Evolutionary conservation across 2,113 vertebrate genomes (phyloP).

Genomic region (Gnathonemus echidnorhynchus): DNA sequence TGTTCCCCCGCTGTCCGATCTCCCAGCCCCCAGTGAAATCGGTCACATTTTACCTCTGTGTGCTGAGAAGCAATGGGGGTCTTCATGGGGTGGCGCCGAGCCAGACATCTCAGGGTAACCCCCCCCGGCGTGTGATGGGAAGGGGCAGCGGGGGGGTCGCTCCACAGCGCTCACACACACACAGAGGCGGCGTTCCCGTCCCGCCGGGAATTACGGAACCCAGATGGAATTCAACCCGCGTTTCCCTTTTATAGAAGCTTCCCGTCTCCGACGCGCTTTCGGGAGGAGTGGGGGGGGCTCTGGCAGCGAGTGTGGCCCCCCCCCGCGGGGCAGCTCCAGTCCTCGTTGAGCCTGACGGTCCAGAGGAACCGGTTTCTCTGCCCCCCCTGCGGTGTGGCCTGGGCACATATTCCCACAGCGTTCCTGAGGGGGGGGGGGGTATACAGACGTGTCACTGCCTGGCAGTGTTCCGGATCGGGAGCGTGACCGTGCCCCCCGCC

Average conservation of each 20-base stretch:
- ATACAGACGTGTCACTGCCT: neutral
- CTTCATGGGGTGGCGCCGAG: neutral
- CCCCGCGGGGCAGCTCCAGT: neutral
- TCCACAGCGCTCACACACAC: neutral
- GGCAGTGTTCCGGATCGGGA: neutral
- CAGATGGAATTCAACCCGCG: neutral
- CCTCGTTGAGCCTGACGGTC: neutral
- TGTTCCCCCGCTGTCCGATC: neutral
- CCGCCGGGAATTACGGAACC: neutral
- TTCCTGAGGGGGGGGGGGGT: neutral
- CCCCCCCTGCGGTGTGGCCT: neutral
- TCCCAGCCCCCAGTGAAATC: neutral
- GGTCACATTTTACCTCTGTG: neutral
- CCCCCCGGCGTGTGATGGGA: neutral
- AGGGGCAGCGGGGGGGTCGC: neutral
- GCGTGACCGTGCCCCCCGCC: neutral
- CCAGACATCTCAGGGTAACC: neutral
- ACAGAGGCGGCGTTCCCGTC: neutral
- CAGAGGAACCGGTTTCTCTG: neutral
- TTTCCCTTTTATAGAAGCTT: conserved; percentile 4
- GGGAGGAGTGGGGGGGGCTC: neutral
- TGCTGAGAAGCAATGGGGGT: neutral
- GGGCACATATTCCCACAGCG: neutral
- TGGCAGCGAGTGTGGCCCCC: neutral
- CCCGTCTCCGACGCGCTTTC: neutral